Base-by-base conservation (phyloP, 2,888 invertebrate species). In the Oscheius sp. region DNA sequence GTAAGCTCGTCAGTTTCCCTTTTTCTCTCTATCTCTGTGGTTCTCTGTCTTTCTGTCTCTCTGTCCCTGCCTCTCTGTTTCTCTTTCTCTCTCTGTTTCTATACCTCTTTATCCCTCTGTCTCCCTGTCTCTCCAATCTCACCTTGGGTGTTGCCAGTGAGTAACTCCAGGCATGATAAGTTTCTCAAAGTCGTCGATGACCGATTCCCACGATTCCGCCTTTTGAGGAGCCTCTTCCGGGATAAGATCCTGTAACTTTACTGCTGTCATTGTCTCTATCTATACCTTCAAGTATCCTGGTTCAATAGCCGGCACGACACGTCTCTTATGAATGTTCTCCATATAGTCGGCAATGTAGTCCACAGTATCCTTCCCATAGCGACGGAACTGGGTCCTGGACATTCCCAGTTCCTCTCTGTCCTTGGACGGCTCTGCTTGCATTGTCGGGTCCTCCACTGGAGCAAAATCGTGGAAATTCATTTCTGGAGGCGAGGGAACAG, bases 81-180 rank as follows among this genome's bases (percentile, higher is more conserved):
- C 21, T 21, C 21, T 21, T 21, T 21, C 21, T 21, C 21, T 21
- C 21, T 21, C 21, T 21, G 21, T 21, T 21, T 21, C 21, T 21
- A 21, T 21, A 21, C 21, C 21, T 21, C 21, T 21, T 21, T 21
- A 21, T 21, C 21, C 21, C 29, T 42, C 63, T 9, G 29, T 9
- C 21, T 2, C 42, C 42, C 7, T 42, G 42, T 42, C 42, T 21
- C 21, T 21, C 21, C 21, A 21, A 21, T 21, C 21, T 35, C 10
- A 74, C 76, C 95, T 92, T 0, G 98, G 98, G 92, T 98, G 98
- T 90, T 98, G 97, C 99, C 99, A 99, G 90, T 98, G 96, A 0
- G 97, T 97, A 65, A 93, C 95, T 82, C 97, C 97, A 0, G 96
- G 96, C 93, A 96, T 93, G 80, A 99, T 94, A 72, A 94, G 92